Evolutionary conservation across 2,888 invertebrate species (phyloP), one percentile per base, ranked within the genome.

Genomic region (Ochropleura leucogaster): DNA sequence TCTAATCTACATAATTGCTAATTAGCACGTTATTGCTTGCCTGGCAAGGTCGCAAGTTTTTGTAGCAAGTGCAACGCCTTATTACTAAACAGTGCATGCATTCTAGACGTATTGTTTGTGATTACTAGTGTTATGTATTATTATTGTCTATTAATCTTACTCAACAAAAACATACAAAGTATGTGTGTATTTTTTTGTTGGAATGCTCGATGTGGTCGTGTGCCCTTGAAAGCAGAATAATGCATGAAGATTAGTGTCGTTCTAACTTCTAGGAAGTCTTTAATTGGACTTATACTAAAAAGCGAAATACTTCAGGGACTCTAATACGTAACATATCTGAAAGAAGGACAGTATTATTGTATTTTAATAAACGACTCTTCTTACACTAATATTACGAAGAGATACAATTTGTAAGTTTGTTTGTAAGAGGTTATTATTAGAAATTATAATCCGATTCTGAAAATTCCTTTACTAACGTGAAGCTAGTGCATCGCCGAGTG

Each of bases 61-160:
- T 78, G 77, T 77, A 79, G 75, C 77, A 83, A 85, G 88, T 89
- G 85, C 88, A 89, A 77, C 85, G 85, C 75, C 77, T 87, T 70
- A 76, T 79, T 82, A 72, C 49, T 77, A 77, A 81, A 75, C 47
- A 66, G 73, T 68, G 73, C 79, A 74, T 76, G 83, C 62, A 67
- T 72, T 82, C 40, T 77, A 66, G 66, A 62, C 18, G 53, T 75
- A 51, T 14, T 60, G 20, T 66, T 55, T 75, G 20, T 74, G 30
- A 74, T 66, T 53, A 57, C 62, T 59, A 40, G 40, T 51, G 57
- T 80, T 62, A 68, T 51, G 30, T 47, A 30, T 80, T 64, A 64
- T 74, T 81, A 66, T 60, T 65, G 47, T 65, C 47, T 60, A 55
- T 62, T 42, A 55, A 76, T 49, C 18, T 55, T 44, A 55, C 18